Conservation (phyloP, 2,113 vertebrate species). For the Coregonus clupeaformis region DNA sequence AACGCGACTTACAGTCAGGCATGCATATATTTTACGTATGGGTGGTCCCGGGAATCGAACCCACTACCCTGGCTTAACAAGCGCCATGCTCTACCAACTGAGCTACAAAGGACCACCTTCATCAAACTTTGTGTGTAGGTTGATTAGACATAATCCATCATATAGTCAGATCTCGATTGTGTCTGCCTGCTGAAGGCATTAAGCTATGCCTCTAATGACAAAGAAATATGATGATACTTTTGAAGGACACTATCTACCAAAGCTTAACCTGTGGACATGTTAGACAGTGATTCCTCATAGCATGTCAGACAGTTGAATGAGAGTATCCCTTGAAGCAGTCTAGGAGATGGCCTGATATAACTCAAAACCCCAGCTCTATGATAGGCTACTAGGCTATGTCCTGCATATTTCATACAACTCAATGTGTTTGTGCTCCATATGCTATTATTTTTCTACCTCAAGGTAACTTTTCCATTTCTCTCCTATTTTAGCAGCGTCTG, state of each 20-base stretch:
- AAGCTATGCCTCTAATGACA: neutral
- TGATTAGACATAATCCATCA: too few species aligned
- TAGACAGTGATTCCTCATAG: neutral
- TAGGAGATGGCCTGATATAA: neutral
- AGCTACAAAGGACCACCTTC: too few species aligned
- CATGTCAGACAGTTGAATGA: neutral
- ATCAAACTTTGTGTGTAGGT: too few species aligned
- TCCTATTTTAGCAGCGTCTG: neutral
- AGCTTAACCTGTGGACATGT: neutral
- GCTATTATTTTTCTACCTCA: neutral
- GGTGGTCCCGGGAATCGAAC: too few species aligned
- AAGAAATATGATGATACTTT: neutral
- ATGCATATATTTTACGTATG: too few species aligned
- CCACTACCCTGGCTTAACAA: too few species aligned
- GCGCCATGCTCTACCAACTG: too few species aligned
- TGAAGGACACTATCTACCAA: neutral
- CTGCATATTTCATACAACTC: neutral
- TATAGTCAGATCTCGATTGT: too few species aligned
- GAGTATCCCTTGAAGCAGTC: neutral
- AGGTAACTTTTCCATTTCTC: slow-evolving; percentile 6
- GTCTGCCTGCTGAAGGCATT: too few species aligned
- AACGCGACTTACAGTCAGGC: too few species aligned
- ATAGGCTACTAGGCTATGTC: neutral
- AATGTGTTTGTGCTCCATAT: neutral
- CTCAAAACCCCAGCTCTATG: too few species aligned